These are phyloP conservation scores for Drosophila antonietae DNA, from an alignment of 2,888 invertebrate species.

Conservation along the genomic window DNA sequence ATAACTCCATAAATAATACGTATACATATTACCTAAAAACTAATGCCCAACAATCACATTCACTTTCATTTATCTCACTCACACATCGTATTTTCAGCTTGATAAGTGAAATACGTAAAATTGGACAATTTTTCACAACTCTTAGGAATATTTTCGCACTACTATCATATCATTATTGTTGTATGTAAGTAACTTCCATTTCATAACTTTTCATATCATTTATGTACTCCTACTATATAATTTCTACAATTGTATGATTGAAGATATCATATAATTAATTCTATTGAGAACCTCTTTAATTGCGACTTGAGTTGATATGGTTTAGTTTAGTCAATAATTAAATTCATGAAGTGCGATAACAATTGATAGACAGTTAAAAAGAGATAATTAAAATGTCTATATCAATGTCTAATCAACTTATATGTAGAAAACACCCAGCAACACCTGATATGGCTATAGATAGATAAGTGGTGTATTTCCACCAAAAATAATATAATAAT, in stretches of 20 bases:
- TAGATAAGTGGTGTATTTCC: neutral
- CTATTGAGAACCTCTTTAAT: no score
- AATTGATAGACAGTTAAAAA: neutral
- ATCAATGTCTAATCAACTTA: neutral
- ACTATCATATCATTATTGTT: neutral
- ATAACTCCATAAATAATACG: neutral
- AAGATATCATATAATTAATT: neutral
- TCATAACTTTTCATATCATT: neutral
- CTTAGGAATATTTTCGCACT: neutral
- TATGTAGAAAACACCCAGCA: neutral
- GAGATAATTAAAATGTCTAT: neutral
- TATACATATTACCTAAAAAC: neutral
- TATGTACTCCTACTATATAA: no score
- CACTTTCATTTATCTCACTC: neutral
- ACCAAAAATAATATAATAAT: no score
- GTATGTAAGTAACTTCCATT: neutral
- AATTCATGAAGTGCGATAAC: neutral
- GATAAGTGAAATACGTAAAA: neutral
- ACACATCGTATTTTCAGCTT: neutral
- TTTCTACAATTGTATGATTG: no score
- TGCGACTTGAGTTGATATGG: no score
- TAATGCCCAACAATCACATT: neutral
- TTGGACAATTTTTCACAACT: neutral
- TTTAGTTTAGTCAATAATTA: neutral
- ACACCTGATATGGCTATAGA: neutral